phyloP scores from a whole-genome alignment of 2,113 vertebrate species.

The Alosa alosa region DNA sequence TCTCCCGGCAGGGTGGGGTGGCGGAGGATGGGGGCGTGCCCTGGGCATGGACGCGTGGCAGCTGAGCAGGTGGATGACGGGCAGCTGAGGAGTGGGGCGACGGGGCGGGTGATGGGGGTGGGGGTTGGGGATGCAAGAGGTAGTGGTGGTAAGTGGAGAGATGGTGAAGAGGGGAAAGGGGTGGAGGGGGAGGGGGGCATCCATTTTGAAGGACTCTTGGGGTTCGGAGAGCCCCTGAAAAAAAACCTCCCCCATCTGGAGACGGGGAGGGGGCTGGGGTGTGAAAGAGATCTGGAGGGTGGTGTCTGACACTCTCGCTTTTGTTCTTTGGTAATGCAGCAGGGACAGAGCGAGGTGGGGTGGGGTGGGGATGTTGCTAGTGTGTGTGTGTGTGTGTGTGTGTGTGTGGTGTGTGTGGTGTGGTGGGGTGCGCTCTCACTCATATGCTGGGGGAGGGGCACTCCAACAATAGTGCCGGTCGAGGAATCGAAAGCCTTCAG shows the following conservation, averaged over 20 bases:
- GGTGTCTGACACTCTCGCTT: conserved; percentile 79
- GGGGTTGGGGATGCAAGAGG: neutral
- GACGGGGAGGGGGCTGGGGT: conserved; percentile 70
- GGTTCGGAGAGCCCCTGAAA: conserved; percentile 71
- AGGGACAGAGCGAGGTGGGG: conserved; percentile 60
- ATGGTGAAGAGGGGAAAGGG: neutral
- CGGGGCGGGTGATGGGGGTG: conserved; percentile 41
- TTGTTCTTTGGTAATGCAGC: conserved; percentile 77
- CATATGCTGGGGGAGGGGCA: conserved; percentile 69
- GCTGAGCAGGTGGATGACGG: conserved; percentile 76
- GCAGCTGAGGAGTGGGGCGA: conserved; percentile 73
- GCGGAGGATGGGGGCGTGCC: conserved; percentile 58
- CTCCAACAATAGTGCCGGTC: conserved; percentile 73
- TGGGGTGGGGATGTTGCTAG: neutral
- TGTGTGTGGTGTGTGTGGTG: neutral
- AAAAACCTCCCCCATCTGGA: conserved; percentile 77
- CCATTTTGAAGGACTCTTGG: conserved; percentile 77
- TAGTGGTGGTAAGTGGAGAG: neutral
- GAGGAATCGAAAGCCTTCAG: conserved; percentile 71
- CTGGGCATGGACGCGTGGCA: conserved; percentile 71
- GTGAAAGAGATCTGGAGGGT: conserved; percentile 80
- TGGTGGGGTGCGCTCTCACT: conserved; percentile 45
- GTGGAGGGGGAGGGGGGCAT: conserved; percentile 39
- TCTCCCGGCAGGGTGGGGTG: conserved; percentile 35
- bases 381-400: neutral